Base-by-base conservation (phyloP, 2,888 invertebrate genomes). In the Acronicta psi region DNA sequence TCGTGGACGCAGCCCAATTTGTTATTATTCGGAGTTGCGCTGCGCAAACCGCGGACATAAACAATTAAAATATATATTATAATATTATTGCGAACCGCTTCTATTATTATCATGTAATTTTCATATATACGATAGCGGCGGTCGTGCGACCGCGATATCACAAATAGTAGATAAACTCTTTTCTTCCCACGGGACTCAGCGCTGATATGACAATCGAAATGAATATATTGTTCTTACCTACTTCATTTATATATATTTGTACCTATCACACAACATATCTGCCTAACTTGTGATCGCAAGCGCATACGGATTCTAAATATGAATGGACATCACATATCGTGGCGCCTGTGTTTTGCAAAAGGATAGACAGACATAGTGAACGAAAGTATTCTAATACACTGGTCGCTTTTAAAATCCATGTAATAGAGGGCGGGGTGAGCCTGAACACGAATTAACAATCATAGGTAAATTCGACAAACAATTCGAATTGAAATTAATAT, bases 101-200 rank as follows among this genome's bases (percentile, higher is more conserved):
- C 80, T 83, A 85, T 86, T 83, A 81, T 83, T 83, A 81, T 84
- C 83, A 68, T 79, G 73, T 80, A 83, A 81, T 88, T 88, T 82
- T 79, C 61, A 75, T 77, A 77, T 84, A 81, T 74, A 76, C 75
- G 84, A 84, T 84, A 83, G 73, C 56, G 69, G 65, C 73, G 59
- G 65, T 52, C 75, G 79, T 75, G 81, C 78, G 82, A 83, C 80
- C 79, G 80, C 84, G 82, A 83, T 90, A 88, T 86, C 83, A 62
- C 68, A 70, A 72, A 72, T 73, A 49, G 72, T 76, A 79, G 91
- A 92, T 92, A 92, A 74, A 85, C 67, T 60, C 59, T 84, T 75
- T 88, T 89, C 90, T 92, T 92, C 92, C 92, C 92, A 92, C 92
- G 92, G 91, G 89, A 89, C 84, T 77, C 69, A 62, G 59, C 63